phyloP scores from a whole-genome alignment of 2,797 vertebrate genomes.

The Lithobates pipiens region DNA sequence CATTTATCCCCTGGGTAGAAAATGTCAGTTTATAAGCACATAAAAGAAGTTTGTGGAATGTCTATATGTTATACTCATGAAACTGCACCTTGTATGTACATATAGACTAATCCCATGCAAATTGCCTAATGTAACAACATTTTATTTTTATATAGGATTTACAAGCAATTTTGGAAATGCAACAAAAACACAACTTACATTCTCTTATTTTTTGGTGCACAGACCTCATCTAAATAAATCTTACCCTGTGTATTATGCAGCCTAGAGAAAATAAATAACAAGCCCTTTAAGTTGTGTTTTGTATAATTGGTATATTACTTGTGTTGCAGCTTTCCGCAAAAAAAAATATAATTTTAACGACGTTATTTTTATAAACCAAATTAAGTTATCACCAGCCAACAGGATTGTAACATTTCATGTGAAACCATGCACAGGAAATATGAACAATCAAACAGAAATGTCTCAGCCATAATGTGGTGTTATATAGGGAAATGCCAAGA shows the following conservation, averaged over 20 bases:
- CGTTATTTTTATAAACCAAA: slow-evolving; percentile 31
- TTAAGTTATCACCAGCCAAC: slow-evolving; percentile 30
- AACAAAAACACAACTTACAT: neutral
- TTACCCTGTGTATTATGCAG: neutral
- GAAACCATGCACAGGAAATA: slow-evolving; percentile 16
- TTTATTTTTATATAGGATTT: neutral
- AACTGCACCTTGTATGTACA: too few relatives aligned
- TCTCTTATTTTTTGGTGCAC: neutral
- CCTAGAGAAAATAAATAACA: neutral
- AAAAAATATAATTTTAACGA: slow-evolving; percentile 9
- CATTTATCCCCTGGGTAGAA: too few relatives aligned
- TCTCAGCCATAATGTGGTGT: slow-evolving; percentile 4
- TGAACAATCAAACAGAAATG: slow-evolving; percentile 36
- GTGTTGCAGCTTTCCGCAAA: neutral
- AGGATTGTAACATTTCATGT: slow-evolving; percentile 3
- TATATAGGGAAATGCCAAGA: slow-evolving; percentile 35
- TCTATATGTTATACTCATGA: too few relatives aligned
- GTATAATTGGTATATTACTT: neutral
- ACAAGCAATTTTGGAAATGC: neutral
- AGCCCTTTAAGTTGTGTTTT: neutral
- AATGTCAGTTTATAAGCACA: too few relatives aligned
- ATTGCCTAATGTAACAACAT: too few relatives aligned
- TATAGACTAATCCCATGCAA: too few relatives aligned
- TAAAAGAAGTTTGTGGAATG: too few relatives aligned
- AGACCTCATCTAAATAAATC: neutral